Base-by-base conservation (phyloP, 2,888 invertebrate species). In the Drosophila stalkeri region DNA sequence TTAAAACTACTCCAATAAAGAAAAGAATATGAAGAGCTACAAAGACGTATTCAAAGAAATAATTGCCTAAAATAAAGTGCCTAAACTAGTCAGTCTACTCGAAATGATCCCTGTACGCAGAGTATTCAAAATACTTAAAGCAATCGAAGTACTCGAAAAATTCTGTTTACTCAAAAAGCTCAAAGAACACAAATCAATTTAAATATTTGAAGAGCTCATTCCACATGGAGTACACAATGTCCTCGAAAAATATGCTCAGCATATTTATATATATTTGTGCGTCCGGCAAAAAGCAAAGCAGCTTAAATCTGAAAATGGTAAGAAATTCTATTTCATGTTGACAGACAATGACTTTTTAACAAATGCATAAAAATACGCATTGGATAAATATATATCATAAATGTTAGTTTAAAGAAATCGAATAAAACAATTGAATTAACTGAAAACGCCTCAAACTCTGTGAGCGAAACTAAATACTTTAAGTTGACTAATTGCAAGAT, bases 401-500 rank as follows among this genome's bases (percentile, higher is more conserved):
- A 33, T 33, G 33, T 33, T 3, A 14, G 14, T 14, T 18, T 20
- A 23, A 39, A 54, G 39, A 18, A 55, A 55, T 39, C 27, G 6
- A 31, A 41, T 41, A 3, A 41, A 35, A n/a, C 35, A 51, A 35
- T 35, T 46, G 39, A 52, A 16, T 52, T 12, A 62, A 52, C 16
- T 23, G 11, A 23, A 14, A 35, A 2, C 16, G 35, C 16, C 37
- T 7, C 20, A 16, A 16, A 20, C 31, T 52, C 41, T 41, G 31
- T 23, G 57, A 23, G 31, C n/a, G 7, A 60, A 47, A 35, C 35
- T 18, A 46, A 56, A 44, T 55, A 35, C 44, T 46, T 52, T n/a
- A 44, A 51, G 39, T 61, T 33, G 43, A 55, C 55, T 49, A 49
- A 61, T 47, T 41, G 16, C 41, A 16, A 43, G 20, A 31, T 41